Evolutionary conservation across 2,888 invertebrate genomes (phyloP).

Genomic region (Micropterix aruncella): DNA sequence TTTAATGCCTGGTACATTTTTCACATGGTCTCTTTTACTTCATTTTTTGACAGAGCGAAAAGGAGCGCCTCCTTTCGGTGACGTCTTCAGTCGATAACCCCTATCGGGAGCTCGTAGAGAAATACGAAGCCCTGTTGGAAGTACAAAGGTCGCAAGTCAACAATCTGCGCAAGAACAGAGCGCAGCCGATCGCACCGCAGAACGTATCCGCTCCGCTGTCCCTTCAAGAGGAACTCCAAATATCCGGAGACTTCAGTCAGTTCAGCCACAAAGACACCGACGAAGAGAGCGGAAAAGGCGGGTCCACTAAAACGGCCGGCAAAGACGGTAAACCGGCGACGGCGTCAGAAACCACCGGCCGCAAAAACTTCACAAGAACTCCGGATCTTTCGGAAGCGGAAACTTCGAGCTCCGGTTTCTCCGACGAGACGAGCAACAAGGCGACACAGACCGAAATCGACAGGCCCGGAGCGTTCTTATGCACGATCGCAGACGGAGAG

Average conservation of each 20-base stretch:
- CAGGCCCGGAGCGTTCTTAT: slow-evolving; percentile 66
- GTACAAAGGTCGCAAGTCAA: slow-evolving; percentile 54
- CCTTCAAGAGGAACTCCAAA: slow-evolving; percentile 61
- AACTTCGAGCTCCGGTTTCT: slow-evolving; percentile 72
- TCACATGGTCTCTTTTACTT: too few species aligned
- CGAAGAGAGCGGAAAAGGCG: slow-evolving; percentile 48
- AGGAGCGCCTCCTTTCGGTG: background rate
- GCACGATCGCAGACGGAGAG: slow-evolving; percentile 74
- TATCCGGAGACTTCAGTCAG: slow-evolving; percentile 57
- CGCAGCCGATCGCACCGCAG: slow-evolving; percentile 14
- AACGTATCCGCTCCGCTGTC: slow-evolving; percentile 33
- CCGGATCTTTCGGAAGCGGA: slow-evolving; percentile 79
- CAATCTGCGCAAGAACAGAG: slow-evolving; percentile 31
- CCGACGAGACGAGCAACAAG: slow-evolving; percentile 74
- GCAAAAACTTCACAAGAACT: slow-evolving; percentile 52
- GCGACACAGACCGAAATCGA: slow-evolving; percentile 68
- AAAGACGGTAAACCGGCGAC: background rate
- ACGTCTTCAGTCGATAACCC: slow-evolving; percentile 31
- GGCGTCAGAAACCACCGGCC: slow-evolving; percentile 20
- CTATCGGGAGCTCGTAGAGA: slow-evolving; percentile 69
- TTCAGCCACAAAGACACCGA: slow-evolving; percentile 49
- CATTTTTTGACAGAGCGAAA: slow-evolving; percentile 7
- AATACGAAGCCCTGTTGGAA: slow-evolving; percentile 70
- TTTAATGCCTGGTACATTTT: too few species aligned
- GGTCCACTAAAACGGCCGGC: slow-evolving; percentile 17